These are phyloP conservation scores for Lytechinus pictus DNA, from an alignment of 35 echinoderm and acorn worm genomes.

Conservation along the genomic window DNA sequence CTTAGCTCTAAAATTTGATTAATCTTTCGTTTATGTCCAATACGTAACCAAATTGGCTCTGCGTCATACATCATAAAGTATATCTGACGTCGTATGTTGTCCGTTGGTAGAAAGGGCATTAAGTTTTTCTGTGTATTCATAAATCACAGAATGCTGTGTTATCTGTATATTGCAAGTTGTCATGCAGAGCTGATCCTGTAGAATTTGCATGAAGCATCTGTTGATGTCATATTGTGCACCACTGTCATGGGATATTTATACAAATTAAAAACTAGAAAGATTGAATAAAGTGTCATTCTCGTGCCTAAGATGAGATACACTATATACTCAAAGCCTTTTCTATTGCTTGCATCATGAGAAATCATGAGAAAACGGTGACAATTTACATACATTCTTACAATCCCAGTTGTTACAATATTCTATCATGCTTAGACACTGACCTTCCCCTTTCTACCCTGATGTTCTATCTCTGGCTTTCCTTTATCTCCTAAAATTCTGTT, in stretches of 20 bases:
- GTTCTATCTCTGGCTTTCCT: too few relatives aligned
- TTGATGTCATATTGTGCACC: background rate
- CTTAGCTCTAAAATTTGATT: background rate
- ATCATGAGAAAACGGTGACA: too few relatives aligned
- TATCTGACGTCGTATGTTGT: background rate
- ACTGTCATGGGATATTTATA: background rate
- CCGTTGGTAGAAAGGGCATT: background rate
- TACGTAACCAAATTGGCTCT: conserved; percentile 5
- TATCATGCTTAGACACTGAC: too few relatives aligned
- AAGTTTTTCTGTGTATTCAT: background rate
- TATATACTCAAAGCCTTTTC: too few relatives aligned
- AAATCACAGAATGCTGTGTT: conserved; percentile 1
- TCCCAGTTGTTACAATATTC: too few relatives aligned
- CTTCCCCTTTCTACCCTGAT: too few relatives aligned
- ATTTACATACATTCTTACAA: too few relatives aligned
- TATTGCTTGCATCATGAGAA: too few relatives aligned
- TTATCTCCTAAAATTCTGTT: too few relatives aligned
- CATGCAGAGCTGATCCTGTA: background rate
- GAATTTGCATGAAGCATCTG: background rate
- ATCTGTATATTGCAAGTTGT: conserved; percentile 25
- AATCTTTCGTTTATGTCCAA: conserved; percentile 19
- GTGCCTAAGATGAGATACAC: too few relatives aligned
- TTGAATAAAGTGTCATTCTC: background rate
- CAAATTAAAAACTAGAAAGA: background rate
- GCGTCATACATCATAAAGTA: conserved; percentile 14